phyloP scores from a whole-genome alignment of 2,888 invertebrate genomes.

The Abrostola tripartita region DNA sequence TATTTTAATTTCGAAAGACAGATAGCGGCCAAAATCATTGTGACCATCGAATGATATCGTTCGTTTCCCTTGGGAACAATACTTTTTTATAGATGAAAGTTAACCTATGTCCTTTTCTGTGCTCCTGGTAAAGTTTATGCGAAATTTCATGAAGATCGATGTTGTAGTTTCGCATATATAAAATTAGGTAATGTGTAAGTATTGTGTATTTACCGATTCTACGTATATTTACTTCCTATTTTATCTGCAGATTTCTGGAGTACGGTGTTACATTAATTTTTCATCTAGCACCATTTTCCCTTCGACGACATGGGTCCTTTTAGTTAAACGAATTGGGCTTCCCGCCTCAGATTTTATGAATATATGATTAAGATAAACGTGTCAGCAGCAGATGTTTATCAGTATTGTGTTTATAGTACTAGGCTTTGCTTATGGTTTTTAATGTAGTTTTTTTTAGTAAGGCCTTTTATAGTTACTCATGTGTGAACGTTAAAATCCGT shows the following conservation, averaged over 20 bases:
- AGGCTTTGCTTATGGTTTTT: no score
- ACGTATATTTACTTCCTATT: background rate
- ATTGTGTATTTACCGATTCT: no score
- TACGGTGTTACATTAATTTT: background rate
- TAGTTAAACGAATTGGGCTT: background rate
- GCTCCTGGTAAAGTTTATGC: no score
- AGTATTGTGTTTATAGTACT: background rate
- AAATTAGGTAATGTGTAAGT: no score
- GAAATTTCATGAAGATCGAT: no score
- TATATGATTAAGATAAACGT: background rate
- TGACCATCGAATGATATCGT: no score
- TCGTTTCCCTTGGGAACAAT: no score
- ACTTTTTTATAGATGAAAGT: no score
- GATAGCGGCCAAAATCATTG: no score
- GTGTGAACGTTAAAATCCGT: background rate
- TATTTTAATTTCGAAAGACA: no score
- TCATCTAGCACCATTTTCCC: background rate
- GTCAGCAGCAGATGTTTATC: background rate
- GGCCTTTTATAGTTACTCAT: background rate
- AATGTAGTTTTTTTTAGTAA: background rate
- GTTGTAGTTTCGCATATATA: no score
- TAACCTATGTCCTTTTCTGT: no score
- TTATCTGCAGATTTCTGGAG: background rate
- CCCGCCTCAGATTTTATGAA: background rate
- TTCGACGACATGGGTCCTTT: background rate